Conservation (phyloP, 2,797 vertebrate genomes). For the Galaxias olidus region DNA sequence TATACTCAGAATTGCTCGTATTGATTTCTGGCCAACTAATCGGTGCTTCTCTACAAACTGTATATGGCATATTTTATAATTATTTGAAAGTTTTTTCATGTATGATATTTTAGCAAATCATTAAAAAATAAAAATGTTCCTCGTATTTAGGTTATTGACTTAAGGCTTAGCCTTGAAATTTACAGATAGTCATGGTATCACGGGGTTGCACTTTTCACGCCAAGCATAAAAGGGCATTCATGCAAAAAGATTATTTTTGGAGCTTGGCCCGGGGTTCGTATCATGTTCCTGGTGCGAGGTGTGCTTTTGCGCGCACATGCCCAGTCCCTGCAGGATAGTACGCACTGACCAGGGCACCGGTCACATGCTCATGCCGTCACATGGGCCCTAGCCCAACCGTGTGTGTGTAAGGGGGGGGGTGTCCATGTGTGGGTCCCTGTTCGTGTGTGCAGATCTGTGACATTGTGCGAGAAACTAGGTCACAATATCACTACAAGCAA, state of each 20-base stretch:
- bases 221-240: conserved; percentile 57
- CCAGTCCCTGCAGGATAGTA: conserved; percentile 47
- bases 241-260: conserved; percentile 68
- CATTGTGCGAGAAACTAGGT: conserved; percentile 53
- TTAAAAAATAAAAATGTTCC: too few species aligned
- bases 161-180: background rate
- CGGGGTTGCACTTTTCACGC: conserved; percentile 31
- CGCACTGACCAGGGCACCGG: conserved; percentile 27
- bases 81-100: background rate
- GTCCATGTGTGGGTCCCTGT: conserved; percentile 21
- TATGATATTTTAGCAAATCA: too few species aligned
- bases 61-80: background rate
- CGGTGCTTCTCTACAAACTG: too few species aligned
- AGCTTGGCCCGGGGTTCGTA: conserved; percentile 51
- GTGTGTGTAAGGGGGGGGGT: conserved; percentile 38
- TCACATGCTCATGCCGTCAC: conserved; percentile 52
- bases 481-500: conserved; percentile 45
- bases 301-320: conserved; percentile 36
- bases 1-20: too few species aligned
- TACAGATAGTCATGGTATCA: conserved; percentile 28
- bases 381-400: conserved; percentile 45
- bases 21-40: too few species aligned
- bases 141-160: background rate
- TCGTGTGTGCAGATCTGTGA: conserved; percentile 32
- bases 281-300: conserved; percentile 60